Conservation (phyloP, 2,888 invertebrate genomes). For the Melanotus villosus region DNA sequence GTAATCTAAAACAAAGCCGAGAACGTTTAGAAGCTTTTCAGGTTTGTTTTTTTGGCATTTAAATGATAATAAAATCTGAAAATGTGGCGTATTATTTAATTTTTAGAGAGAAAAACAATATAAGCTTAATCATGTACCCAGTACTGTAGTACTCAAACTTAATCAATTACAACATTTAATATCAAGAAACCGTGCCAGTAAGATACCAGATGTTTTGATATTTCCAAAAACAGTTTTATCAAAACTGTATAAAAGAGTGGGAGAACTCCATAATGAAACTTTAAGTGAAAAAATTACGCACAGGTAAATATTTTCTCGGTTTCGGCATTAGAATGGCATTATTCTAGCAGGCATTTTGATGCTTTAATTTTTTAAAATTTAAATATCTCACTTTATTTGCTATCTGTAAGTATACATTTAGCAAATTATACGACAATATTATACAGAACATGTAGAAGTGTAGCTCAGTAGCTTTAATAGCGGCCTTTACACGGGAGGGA, state of each 20-base stretch:
- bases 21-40: slow-evolving; percentile 76
- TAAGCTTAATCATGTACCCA: slow-evolving; percentile 83
- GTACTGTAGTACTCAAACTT: slow-evolving; percentile 78
- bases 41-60: slow-evolving; percentile 70
- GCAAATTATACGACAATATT: too few relatives aligned
- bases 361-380: too few relatives aligned
- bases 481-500: too few relatives aligned
- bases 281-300: slow-evolving; percentile 74
- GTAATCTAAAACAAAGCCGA: slow-evolving; percentile 71
- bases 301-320: slow-evolving; percentile 66
- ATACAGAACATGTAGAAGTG: too few relatives aligned
- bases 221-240: slow-evolving; percentile 75
- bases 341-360: too few relatives aligned
- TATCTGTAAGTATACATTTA: too few relatives aligned
- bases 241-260: slow-evolving; percentile 74
- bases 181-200: slow-evolving; percentile 58
- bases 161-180: slow-evolving; percentile 77
- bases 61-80: too few relatives aligned
- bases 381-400: too few relatives aligned
- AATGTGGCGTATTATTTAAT: slow-evolving; percentile 62
- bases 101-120: slow-evolving; percentile 81
- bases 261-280: slow-evolving; percentile 77
- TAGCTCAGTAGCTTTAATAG: too few relatives aligned
- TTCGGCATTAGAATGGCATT: too few relatives aligned
- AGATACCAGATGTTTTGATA: slow-evolving; percentile 72